Percentiles rank a stretch among this genome's conserved stretches.
Conservation (phyloP, 2,797 vertebrate species). For the Lindbergichthys nudifrons region DNA sequence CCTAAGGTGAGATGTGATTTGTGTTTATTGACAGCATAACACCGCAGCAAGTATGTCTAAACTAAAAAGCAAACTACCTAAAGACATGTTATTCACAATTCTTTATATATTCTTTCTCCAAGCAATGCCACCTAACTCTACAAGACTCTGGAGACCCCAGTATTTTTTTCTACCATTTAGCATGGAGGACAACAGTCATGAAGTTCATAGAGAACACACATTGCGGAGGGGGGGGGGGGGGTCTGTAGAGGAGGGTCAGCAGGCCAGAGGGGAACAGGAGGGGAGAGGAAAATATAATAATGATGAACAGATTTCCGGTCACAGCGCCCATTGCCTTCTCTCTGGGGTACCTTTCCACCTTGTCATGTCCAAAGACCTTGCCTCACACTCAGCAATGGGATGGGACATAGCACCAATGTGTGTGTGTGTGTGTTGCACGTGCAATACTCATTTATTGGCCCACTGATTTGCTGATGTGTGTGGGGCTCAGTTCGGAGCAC, state of each 20-base stretch:
- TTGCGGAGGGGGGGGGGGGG: neutral
- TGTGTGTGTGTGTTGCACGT: slow-evolving; percentile 37
- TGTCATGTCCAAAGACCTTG: slow-evolving; percentile 78
- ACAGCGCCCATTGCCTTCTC: slow-evolving; percentile 50
- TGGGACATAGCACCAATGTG: slow-evolving; percentile 25
- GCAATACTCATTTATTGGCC: slow-evolving; percentile 76
- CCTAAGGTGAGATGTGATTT: neutral
- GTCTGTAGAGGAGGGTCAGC: slow-evolving; percentile 51
- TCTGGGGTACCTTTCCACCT: slow-evolving; percentile 77
- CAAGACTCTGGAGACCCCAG: slow-evolving; percentile 41
- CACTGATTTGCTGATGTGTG: slow-evolving; percentile 75
- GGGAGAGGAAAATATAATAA: slow-evolving; percentile 73
- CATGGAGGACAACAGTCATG: slow-evolving; percentile 65
- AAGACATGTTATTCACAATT: slow-evolving; percentile 19
- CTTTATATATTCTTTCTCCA: slow-evolving; percentile 15
- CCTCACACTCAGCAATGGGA: slow-evolving; percentile 54
- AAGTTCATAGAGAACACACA: slow-evolving; percentile 52
- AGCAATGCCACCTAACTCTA: slow-evolving; percentile 24
- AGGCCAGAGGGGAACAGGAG: slow-evolving; percentile 59
- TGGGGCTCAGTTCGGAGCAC: slow-evolving; percentile 65
- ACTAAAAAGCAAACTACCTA: neutral
- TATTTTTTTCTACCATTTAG: slow-evolving; percentile 42
- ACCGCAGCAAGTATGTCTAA: neutral
- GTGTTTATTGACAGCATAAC: neutral
- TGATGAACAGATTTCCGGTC: slow-evolving; percentile 69